phyloP scores from a whole-genome alignment of 2,888 invertebrate genomes.

The Drosophila seclusa region DNA sequence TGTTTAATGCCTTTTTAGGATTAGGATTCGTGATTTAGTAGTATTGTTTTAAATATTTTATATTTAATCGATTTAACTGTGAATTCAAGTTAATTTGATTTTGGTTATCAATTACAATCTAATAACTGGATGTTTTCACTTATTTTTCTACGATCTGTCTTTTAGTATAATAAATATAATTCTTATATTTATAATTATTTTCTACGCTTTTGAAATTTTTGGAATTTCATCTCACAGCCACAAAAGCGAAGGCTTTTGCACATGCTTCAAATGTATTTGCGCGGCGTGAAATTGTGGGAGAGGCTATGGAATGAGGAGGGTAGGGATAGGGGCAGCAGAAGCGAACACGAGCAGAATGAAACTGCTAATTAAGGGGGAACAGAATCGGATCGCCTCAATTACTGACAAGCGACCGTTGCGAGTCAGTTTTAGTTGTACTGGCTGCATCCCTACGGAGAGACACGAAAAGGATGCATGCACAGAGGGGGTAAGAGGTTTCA shows the following conservation, averaged over 20 bases:
- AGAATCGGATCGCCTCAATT: slow-evolving; percentile 47
- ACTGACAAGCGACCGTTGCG: slow-evolving; percentile 43
- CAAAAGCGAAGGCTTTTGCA: slow-evolving; percentile 9
- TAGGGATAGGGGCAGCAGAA: background rate
- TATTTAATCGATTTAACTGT: background rate
- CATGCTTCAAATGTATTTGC: slow-evolving; percentile 56
- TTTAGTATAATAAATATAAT: too few species aligned
- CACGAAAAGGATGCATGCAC: background rate
- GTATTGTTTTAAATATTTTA: background rate
- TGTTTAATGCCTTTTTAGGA: background rate
- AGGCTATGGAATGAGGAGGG: slow-evolving; percentile 8
- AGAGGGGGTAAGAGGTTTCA: background rate
- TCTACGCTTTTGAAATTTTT: background rate
- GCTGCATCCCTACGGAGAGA: background rate
- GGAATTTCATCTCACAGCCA: background rate
- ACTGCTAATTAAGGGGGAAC: slow-evolving; percentile 61
- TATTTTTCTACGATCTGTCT: background rate
- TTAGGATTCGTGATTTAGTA: background rate
- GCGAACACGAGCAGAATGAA: slow-evolving; percentile 15
- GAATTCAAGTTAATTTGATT: background rate
- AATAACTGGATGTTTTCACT: background rate
- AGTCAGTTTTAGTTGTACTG: slow-evolving; percentile 16
- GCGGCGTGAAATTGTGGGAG: slow-evolving; percentile 63
- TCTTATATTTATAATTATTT: too few species aligned
- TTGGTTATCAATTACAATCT: background rate